Evolutionary conservation across 2,888 invertebrate species (phyloP), one percentile per base, ranked within the genome.

Genomic region (Timandra comae): DNA sequence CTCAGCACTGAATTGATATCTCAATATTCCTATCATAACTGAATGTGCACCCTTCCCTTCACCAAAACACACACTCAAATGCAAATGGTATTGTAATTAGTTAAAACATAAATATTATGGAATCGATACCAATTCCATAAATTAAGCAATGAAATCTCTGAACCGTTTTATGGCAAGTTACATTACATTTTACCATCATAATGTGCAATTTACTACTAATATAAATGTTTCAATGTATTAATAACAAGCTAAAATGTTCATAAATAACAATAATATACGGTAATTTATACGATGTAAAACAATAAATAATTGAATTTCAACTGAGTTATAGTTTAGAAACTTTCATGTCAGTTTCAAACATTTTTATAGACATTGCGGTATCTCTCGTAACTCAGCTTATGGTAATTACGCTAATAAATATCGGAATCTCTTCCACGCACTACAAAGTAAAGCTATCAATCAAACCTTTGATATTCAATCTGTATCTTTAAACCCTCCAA

Each of bases 381-480:
- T 23, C 40, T 32, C 35, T 40, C 46, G 39, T 53, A 50, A 51
- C 33, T 35, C 39, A 49, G 38, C 46, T 49, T 64, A 70, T 64
- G 56, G 49, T 67, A 63, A 66, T 67, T 52, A 56, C 39, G 38
- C 24, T 58, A 55, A 68, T 70, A 69, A 65, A 66, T 63, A 62
- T 55, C 11, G 41, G 45, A 60, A 59, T 63, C 65, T 65, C 58
- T 42, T 56, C 56, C 54, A 52, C 51, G 47, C 47, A 61, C 63
- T 44, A 59, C 56, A 56, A 67, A 59, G 62, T 52, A 64, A 67
- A 66, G 64, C 74, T 69, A 81, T 85, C 80, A 73, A 82, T 82
- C 81, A 81, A 72, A 55, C 50, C 54, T 68, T 77, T 69, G 74
- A 79, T 74, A 80, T 81, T 81, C 73, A 82, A 82, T 84, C 79